phyloP scores from a whole-genome alignment of 2,888 invertebrate species.

The Gnatocerus cornutus region DNA sequence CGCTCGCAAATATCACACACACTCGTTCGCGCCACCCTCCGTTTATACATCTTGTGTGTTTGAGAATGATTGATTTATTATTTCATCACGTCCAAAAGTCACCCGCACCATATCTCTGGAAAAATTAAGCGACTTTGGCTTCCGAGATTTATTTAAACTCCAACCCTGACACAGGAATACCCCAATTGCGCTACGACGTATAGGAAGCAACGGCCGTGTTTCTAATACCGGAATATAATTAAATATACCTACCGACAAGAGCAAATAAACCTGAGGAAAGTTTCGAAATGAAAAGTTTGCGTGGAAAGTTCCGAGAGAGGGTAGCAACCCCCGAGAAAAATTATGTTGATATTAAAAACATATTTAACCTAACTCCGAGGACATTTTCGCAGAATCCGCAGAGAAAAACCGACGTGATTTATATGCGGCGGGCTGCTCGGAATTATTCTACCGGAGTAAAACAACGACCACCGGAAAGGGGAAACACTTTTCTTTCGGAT shows the following conservation, averaged over 20 bases:
- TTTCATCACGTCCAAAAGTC: conserved; percentile 32
- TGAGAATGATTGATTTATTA: conserved; percentile 43
- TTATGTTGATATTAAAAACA: conserved; percentile 49
- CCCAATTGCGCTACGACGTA: conserved; percentile 23
- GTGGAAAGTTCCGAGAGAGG: conserved; percentile 8
- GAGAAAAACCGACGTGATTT: conserved; percentile 19
- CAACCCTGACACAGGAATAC: conserved; percentile 34
- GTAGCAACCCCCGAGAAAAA: conserved; percentile 32
- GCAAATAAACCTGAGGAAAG: conserved; percentile 44
- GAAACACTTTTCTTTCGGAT: conserved; percentile 1
- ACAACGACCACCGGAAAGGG: conserved; percentile 20
- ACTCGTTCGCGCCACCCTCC: conserved; percentile 8
- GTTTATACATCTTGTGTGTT: conserved; percentile 18
- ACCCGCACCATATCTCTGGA: conserved; percentile 2
- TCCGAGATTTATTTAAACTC: conserved; percentile 37
- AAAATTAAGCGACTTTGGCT: conserved; percentile 23
- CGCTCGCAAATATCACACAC: conserved; percentile 32
- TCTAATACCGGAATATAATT: conserved; percentile 45
- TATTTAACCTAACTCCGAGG: conserved; percentile 40
- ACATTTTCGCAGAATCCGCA: conserved; percentile 18
- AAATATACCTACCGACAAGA: conserved; percentile 45
- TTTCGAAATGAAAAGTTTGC: conserved; percentile 32
- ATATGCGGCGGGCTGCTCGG: conserved; percentile 20
- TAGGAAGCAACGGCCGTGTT: conserved; percentile 40
- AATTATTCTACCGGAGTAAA: conserved; percentile 17